A percentile compares a stretch with the other conserved stretches of the same genome.
Evolutionary conservation across 2,888 invertebrate genomes (phyloP).

Genomic region (Timema podura): DNA sequence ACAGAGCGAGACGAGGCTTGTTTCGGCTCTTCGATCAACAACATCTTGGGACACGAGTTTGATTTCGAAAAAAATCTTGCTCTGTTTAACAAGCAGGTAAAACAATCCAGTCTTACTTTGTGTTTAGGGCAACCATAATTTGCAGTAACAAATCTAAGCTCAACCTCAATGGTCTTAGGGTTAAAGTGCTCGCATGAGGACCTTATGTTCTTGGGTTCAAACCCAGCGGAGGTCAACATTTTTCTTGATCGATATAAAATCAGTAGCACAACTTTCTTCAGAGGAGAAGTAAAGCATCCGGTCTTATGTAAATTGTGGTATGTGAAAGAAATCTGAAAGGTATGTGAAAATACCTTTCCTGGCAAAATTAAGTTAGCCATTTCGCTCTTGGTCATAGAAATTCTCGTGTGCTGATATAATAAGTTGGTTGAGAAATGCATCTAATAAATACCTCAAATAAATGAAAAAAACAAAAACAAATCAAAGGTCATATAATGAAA

Average conservation of each 20-base stretch:
- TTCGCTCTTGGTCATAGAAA: no score
- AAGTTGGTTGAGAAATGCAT: not conserved
- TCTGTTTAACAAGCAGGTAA: conserved; percentile 74
- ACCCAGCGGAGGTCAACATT: no score
- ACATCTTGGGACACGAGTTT: conserved; percentile 70
- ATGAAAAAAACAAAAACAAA: not conserved
- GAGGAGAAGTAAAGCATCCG: no score
- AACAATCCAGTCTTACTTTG: no score
- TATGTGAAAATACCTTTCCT: no score
- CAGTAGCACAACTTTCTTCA: no score
- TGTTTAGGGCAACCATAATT: not conserved
- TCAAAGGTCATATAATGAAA: no score
- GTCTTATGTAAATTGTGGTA: no score
- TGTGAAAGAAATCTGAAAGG: no score
- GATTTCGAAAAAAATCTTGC: conserved; percentile 94
- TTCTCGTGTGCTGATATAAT: no score
- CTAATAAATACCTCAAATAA: not conserved
- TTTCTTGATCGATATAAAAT: no score
- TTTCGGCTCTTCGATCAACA: conserved; percentile 69
- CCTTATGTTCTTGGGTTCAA: no score
- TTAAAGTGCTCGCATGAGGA: not conserved
- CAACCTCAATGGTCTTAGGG: not conserved
- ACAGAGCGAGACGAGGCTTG: conserved; percentile 64
- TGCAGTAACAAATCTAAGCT: not conserved
- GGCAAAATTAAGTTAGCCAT: not conserved